A percentile compares a stretch with the other conserved stretches of the same genome.
Conservation (phyloP, 2,797 vertebrate genomes). For the Acrocephalus scirpaceus region DNA sequence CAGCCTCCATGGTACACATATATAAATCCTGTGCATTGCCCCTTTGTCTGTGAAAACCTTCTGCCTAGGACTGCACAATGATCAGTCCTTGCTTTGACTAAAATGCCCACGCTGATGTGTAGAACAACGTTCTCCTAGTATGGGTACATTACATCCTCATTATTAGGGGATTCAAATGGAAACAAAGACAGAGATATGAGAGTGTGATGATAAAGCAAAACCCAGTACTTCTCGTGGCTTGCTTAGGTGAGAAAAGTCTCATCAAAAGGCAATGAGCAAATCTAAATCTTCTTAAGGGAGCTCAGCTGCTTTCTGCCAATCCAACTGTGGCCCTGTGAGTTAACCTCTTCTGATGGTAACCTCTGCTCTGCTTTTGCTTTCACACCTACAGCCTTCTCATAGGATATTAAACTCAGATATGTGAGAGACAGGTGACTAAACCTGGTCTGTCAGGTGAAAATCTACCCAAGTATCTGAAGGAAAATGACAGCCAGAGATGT, state of each 20-base stretch:
- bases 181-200: neutral
- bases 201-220: neutral
- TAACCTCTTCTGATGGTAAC: neutral
- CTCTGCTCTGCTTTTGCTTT: constrained; percentile 29
- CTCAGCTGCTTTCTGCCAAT: neutral
- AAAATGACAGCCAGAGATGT: neutral
- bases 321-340: neutral
- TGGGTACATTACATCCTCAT: neutral
- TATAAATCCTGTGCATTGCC: neutral
- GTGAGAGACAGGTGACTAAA: constrained; percentile 19
- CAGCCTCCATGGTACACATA: neutral
- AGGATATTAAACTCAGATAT: neutral
- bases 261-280: neutral
- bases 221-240: neutral
- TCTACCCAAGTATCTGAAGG: neutral
- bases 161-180: neutral
- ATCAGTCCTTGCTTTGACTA: neutral
- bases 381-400: neutral
- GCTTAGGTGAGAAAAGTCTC: neutral
- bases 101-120: neutral
- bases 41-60: neutral
- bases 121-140: neutral
- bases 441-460: constrained; percentile 18
- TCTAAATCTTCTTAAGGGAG: neutral
- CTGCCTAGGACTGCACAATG: neutral